phyloP scores from a whole-genome alignment of 1,140 invertebrate species.

The Conus betulinus region DNA sequence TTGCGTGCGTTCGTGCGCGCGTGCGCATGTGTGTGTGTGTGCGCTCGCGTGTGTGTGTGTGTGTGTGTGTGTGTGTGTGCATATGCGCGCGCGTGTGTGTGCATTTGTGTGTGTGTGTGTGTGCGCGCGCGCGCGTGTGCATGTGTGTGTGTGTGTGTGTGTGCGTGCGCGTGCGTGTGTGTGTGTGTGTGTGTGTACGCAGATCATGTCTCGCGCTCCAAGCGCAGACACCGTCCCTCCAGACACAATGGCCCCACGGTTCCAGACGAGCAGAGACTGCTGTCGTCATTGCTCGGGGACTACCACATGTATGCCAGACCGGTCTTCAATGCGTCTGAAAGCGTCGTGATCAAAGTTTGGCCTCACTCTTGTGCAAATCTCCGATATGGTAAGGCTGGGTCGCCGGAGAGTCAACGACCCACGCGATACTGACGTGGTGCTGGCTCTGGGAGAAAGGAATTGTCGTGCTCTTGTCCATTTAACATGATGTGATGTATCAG shows the following conservation, averaged over 20 bases:
- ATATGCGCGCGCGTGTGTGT: not conserved
- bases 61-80: too few relatives aligned
- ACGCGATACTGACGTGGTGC: too few relatives aligned
- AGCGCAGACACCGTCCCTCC: not conserved
- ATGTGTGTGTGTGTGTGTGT: too few relatives aligned
- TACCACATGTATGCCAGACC: slow-evolving; percentile 94
- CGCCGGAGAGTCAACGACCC: too few relatives aligned
- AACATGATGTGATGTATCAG: too few relatives aligned
- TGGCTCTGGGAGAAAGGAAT: too few relatives aligned
- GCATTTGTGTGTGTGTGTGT: not conserved
- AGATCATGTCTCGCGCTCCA: not conserved
- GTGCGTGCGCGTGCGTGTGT: too few relatives aligned
- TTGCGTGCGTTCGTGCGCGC: not conserved
- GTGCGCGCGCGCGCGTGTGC: not conserved
- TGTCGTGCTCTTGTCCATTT: too few relatives aligned
- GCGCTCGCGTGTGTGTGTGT: too few relatives aligned
- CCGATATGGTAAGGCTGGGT: slow-evolving; percentile 81
- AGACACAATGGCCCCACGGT: not conserved
- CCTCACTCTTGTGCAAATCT: slow-evolving; percentile 74
- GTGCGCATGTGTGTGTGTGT: not conserved
- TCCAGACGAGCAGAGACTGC: slow-evolving; percentile 68
- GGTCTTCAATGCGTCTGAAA: slow-evolving; percentile 72
- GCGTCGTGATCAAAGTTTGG: slow-evolving; percentile 73
- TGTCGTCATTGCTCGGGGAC: slow-evolving; percentile 74
- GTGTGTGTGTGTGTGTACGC: too few relatives aligned